A percentile compares a stretch with the other conserved stretches of the same genome.
These are phyloP conservation scores for Belgica antarctica DNA, from an alignment of 2,888 invertebrate species.

Conservation along the genomic window DNA sequence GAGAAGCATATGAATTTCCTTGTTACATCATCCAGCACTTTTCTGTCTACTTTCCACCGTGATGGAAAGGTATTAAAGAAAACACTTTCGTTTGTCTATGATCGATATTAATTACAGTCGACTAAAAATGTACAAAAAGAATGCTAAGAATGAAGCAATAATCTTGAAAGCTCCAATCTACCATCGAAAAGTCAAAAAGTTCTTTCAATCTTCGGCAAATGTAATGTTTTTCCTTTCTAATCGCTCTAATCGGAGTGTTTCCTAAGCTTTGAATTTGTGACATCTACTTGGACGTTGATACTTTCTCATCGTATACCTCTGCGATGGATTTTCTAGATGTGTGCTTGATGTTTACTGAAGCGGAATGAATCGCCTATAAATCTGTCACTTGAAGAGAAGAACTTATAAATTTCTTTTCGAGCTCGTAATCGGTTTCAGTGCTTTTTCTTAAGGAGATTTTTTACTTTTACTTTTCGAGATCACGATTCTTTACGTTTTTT, in stretches of 20 bases:
- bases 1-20: neutral
- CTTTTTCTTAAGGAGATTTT: too few relatives aligned
- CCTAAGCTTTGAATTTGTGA: too few relatives aligned
- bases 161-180: neutral
- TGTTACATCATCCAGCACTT: too few relatives aligned
- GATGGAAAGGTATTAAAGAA: slow-evolving; percentile 20
- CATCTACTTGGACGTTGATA: neutral
- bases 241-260: too few relatives aligned
- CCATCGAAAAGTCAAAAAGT: neutral
- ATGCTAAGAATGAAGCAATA: neutral
- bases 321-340: neutral
- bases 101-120: slow-evolving; percentile 2
- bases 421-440: too few relatives aligned
- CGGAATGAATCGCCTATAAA: neutral
- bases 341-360: neutral
- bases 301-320: neutral
- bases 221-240: too few relatives aligned
- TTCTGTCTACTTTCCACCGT: neutral
- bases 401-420: too few relatives aligned
- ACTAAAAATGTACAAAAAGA: neutral
- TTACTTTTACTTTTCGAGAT: too few relatives aligned
- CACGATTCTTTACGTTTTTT: too few relatives aligned
- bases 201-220: too few relatives aligned
- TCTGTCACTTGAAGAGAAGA: neutral
- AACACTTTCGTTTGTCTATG: slow-evolving; percentile 2